A percentile compares a stretch with the other conserved stretches of the same genome.
Conservation (phyloP, 1,140 invertebrate species). For the Holcopasites calliopsidis region DNA sequence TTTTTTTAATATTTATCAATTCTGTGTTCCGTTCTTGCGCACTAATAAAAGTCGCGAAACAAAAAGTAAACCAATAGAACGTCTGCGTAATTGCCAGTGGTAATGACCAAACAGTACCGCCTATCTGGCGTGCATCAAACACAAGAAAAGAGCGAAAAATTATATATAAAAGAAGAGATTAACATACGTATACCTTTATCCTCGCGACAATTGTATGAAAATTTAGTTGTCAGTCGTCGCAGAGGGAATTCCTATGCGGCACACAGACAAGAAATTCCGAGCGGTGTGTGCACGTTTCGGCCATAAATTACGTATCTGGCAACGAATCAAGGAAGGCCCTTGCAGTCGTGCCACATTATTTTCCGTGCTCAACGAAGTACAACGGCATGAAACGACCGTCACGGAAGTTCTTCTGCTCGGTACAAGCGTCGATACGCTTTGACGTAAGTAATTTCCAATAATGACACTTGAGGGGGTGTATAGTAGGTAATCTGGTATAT, state of each 20-base stretch:
- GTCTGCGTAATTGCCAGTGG: no score
- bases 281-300: conserved; percentile 23
- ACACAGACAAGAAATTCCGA: conserved; percentile 38
- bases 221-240: conserved; percentile 41
- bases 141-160: no score
- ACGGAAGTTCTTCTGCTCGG: conserved; percentile 30
- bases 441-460: conserved; percentile 1
- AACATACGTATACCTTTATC: background rate
- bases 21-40: no score
- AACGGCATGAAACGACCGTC: conserved; percentile 35
- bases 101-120: no score
- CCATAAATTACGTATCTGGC: conserved; percentile 60
- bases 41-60: no score
- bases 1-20: no score
- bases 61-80: no score
- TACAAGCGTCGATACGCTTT: conserved; percentile 5
- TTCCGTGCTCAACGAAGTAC: conserved; percentile 35
- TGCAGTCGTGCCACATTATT: conserved; percentile 56
- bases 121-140: no score
- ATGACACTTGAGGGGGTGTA: background rate
- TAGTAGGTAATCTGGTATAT: background rate
- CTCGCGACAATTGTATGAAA: background rate
- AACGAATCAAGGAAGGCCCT: conserved; percentile 55
- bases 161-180: no score
- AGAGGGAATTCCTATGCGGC: conserved; percentile 22